Evolutionary conservation across 2,888 invertebrate species (phyloP).

Genomic region (Seira ritae): DNA sequence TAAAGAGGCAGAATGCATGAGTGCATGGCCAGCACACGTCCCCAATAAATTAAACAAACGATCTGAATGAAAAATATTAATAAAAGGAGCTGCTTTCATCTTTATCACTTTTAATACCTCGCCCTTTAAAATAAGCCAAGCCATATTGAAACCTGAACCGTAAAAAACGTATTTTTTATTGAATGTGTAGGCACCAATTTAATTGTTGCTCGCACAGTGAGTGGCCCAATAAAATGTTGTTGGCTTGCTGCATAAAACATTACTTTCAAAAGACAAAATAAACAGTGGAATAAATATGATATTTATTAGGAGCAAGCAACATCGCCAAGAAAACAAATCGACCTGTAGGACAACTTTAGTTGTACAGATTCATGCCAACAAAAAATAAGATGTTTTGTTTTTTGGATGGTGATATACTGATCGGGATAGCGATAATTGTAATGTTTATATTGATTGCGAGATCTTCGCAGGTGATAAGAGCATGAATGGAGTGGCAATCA

Average conservation of each 20-base stretch:
- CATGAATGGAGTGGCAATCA: no score
- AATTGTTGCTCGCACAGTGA: neutral
- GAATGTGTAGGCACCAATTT: neutral
- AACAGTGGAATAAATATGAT: neutral
- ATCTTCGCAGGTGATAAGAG: neutral
- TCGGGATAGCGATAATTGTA: neutral
- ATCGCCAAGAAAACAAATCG: no score
- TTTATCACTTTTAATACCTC: neutral
- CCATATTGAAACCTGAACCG: no score
- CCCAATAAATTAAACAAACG: neutral
- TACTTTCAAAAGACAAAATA: neutral
- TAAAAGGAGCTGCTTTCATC: neutral
- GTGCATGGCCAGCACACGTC: neutral
- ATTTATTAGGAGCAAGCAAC: neutral
- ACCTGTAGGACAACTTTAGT: neutral
- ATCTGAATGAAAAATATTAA: neutral
- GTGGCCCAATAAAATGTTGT: neutral
- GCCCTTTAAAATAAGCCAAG: neutral
- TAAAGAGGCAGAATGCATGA: no score
- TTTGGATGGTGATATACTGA: neutral
- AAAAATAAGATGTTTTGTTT: neutral
- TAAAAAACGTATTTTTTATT: neutral
- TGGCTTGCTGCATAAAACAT: neutral
- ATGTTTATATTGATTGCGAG: neutral
- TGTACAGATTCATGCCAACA: neutral